Percentiles rank a stretch among this genome's conserved stretches.
Conservation (phyloP, 2,113 vertebrate species). For the Rallus limicola region DNA sequence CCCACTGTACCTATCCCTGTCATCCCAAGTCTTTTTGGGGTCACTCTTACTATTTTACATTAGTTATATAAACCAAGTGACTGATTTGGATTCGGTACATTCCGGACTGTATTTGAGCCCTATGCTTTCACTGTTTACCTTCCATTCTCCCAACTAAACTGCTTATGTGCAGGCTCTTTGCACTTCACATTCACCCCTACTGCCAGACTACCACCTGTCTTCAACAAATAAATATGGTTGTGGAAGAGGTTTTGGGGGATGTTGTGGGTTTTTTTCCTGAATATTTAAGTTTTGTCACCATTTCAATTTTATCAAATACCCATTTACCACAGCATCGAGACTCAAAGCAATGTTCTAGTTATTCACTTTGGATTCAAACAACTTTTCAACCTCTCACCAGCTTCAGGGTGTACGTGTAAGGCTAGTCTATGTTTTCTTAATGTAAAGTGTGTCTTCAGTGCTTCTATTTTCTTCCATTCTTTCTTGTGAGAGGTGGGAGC, state of each 20-base stretch:
- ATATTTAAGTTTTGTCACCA: not conserved
- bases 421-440: not conserved
- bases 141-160: not conserved
- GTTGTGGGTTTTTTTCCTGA: not conserved
- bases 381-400: not conserved
- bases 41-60: not conserved
- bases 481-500: not conserved
- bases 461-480: not conserved
- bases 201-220: not conserved
- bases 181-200: not conserved
- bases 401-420: not conserved
- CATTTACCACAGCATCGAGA: not conserved
- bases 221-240: not conserved
- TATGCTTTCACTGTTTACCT: not conserved
- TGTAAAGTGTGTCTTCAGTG: not conserved
- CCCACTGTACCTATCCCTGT: not conserved
- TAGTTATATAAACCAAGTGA: not conserved
- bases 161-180: not conserved
- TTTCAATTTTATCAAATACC: not conserved
- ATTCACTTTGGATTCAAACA: not conserved
- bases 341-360: not conserved
- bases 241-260: no score
- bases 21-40: not conserved
- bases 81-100: not conserved
- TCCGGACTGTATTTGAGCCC: not conserved